These are phyloP conservation scores for Oreochromis spilurus DNA, from an alignment of 2,113 vertebrate species.

Conservation along the genomic window DNA sequence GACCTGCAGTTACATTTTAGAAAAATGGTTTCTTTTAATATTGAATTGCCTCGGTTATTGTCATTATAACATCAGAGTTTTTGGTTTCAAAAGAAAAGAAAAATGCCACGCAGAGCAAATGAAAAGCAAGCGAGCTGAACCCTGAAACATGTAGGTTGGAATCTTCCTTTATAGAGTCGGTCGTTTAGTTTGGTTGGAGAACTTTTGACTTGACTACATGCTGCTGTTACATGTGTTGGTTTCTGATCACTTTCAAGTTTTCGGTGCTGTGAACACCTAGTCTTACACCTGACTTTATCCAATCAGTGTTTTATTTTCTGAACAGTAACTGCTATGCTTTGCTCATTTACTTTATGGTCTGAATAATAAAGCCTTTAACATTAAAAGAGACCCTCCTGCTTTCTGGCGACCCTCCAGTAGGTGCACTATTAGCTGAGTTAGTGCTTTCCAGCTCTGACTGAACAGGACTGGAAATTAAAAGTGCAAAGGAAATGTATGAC, in stretches of 20 bases:
- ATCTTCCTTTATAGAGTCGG: neutral
- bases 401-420: neutral
- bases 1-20: neutral
- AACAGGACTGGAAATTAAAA: neutral
- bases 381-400: neutral
- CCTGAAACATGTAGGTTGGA: neutral
- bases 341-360: neutral
- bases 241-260: neutral
- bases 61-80: neutral
- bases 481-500: neutral
- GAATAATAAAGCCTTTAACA: neutral
- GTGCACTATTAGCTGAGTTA: neutral
- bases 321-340: neutral
- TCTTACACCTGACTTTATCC: neutral
- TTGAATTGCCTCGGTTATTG: neutral
- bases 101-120: neutral
- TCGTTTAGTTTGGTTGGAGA: neutral
- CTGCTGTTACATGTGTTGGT: neutral
- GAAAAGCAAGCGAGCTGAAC: neutral
- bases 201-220: neutral
- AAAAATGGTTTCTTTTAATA: neutral
- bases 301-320: neutral
- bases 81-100: neutral
- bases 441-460: neutral
- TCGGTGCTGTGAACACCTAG: neutral